phyloP scores from a whole-genome alignment of 2,797 vertebrate genomes.

The Oophaga sylvatica region DNA sequence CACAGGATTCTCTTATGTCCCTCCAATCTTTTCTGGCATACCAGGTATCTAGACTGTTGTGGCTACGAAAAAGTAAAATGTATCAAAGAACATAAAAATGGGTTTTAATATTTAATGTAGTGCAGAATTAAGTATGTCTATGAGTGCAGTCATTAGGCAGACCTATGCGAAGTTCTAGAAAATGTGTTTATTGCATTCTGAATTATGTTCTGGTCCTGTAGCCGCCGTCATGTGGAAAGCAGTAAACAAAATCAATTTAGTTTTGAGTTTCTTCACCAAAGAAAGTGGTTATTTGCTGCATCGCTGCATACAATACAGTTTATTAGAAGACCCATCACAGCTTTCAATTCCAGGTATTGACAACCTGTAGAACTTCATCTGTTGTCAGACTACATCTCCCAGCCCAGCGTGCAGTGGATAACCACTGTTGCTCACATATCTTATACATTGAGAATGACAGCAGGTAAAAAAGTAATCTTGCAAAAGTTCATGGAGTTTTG shows the following conservation, averaged over 20 bases:
- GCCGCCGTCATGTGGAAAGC: background rate
- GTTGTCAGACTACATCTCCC: conserved; percentile 6
- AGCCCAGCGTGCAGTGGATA: background rate
- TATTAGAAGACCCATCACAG: conserved; percentile 8
- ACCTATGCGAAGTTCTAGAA: background rate
- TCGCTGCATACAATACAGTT: conserved; percentile 10
- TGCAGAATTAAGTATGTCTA: background rate
- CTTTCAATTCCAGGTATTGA: background rate
- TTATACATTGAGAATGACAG: background rate
- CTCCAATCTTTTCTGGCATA: background rate
- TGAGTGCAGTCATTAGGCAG: background rate
- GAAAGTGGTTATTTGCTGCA: conserved; percentile 31
- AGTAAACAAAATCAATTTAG: conserved; percentile 32
- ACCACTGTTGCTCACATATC: background rate
- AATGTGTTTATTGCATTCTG: conserved; percentile 21
- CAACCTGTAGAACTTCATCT: conserved; percentile 2
- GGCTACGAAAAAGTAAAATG: background rate
- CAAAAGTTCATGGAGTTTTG: background rate
- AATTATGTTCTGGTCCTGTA: background rate
- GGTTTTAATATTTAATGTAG: background rate
- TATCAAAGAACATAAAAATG: background rate
- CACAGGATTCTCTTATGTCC: background rate
- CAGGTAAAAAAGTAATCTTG: background rate
- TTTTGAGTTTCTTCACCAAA: background rate
- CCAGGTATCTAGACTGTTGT: too few species aligned